Evolutionary conservation across 2,113 vertebrate genomes (phyloP), one percentile per base, ranked within the genome.

Genomic region (human (Homo sapiens)): DNA sequence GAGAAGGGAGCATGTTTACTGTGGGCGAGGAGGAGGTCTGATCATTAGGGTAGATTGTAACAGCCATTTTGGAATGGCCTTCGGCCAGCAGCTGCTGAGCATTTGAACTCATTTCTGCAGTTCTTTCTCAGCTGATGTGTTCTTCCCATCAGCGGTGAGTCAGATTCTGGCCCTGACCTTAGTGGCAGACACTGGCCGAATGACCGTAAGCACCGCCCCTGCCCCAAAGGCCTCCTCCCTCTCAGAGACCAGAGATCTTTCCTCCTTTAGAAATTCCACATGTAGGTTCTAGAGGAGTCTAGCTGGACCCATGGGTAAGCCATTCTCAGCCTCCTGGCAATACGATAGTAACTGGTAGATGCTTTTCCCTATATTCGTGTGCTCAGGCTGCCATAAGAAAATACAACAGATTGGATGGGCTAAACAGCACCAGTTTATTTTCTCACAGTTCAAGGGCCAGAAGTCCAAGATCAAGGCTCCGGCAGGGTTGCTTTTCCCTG

Each of bases 171-270:
- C 55, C 23, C 48, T 20, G n/a, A 35, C 25, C 30, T 61, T 45
- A 59, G 70, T 3, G 66, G 32, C 43, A 23, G 61, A 32, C 23
- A 1, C 70, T 9, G 38, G 38, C 43, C 0, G 0, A 14, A 5
- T 35, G 40, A 38, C 43, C 3, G 0, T 38, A 52, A 79, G 38
- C 16, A 0, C 52, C 12, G 1, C 45, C 66, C 32, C 32, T 68
- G 66, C 30, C 27, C 61, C 61, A 45, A 59, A 70, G 14, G 20
- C 18, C 25, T 25, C 11, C n/a, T 59, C 3, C 27, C 10, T 32
- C n/a, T 76, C 40, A 18, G 70, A 91, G 35, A 12, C 11, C 25
- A 13, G 23, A 82, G 18, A 20, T 12, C n/a, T 64, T 73, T n/a
- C 25, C 13, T 90, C 50, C 38, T 70, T 64, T 8, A 70, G 76